These are phyloP conservation scores for Meteorus sp. DNA, from an alignment of 1,140 invertebrate species.

Conservation along the genomic window DNA sequence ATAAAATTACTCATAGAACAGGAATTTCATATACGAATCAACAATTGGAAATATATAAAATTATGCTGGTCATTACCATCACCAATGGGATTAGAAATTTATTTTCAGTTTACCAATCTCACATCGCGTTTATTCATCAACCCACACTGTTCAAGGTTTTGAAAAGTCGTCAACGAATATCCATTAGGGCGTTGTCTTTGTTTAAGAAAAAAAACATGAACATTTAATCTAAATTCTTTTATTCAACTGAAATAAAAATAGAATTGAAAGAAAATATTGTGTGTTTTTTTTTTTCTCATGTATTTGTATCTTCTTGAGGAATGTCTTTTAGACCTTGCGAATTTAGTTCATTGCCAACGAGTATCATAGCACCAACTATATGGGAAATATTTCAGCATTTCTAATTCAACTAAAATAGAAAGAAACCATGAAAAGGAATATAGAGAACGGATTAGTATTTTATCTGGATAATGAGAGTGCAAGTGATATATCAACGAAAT, in stretches of 20 bases:
- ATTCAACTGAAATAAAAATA: neutral
- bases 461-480: neutral
- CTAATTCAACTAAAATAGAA: slow-evolving; percentile 3
- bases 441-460: neutral
- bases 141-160: neutral
- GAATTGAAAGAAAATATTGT: neutral
- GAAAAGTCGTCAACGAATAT: neutral
- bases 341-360: neutral
- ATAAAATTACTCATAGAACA: neutral
- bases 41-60: no score
- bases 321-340: neutral
- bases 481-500: neutral
- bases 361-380: no score
- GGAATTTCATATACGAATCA: neutral
- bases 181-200: neutral
- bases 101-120: neutral
- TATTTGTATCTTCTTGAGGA: neutral
- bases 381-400: neutral
- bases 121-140: neutral
- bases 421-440: neutral
- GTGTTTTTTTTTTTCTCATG: neutral
- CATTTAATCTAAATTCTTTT: neutral
- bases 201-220: no score
- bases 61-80: no score
- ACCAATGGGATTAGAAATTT: neutral